Conservation (phyloP, 2,113 vertebrate genomes). For the Pelmatolapia mariae region DNA sequence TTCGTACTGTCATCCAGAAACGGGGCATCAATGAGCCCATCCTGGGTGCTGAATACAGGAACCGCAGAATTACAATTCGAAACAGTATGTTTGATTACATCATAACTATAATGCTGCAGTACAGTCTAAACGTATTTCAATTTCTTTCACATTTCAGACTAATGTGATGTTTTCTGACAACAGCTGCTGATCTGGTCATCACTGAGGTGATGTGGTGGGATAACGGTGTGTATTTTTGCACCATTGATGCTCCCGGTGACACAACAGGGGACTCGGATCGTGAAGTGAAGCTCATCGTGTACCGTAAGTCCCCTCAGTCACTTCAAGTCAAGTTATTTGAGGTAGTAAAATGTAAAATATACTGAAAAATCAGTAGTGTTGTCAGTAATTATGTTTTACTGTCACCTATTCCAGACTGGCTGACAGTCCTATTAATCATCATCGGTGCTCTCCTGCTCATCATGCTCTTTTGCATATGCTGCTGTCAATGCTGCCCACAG, state of each 20-base stretch:
- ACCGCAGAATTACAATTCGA: conserved; percentile 89
- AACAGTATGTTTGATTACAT: conserved; percentile 80
- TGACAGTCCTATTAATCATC: conserved; percentile 87
- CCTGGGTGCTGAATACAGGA: conserved; percentile 83
- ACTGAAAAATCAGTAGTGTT: background rate
- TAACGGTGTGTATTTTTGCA: conserved; percentile 89
- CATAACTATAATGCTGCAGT: background rate
- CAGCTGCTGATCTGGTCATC: conserved; percentile 91
- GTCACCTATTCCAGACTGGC: conserved; percentile 80
- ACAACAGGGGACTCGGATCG: conserved; percentile 84
- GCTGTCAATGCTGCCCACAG: conserved; percentile 97
- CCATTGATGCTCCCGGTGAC: conserved; percentile 86
- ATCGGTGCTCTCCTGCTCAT: conserved; percentile 81
- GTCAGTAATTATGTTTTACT: background rate
- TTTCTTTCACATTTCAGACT: background rate
- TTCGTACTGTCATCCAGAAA: conserved; percentile 88
- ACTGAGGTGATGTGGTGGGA: conserved; percentile 99
- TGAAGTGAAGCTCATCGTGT: conserved; percentile 88
- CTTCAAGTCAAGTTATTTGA: accelerated
- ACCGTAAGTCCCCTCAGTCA: conserved; percentile 73
- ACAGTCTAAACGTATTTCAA: background rate
- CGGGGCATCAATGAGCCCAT: conserved; percentile 79
- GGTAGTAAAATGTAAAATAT: background rate
- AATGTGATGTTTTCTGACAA: background rate
- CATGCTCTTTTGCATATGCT: conserved; percentile 83